A percentile compares a stretch with the other conserved stretches of the same genome.
These are phyloP conservation scores for Poeciliopsis gracilis DNA, from an alignment of 2,797 vertebrate species.

Conservation along the genomic window DNA sequence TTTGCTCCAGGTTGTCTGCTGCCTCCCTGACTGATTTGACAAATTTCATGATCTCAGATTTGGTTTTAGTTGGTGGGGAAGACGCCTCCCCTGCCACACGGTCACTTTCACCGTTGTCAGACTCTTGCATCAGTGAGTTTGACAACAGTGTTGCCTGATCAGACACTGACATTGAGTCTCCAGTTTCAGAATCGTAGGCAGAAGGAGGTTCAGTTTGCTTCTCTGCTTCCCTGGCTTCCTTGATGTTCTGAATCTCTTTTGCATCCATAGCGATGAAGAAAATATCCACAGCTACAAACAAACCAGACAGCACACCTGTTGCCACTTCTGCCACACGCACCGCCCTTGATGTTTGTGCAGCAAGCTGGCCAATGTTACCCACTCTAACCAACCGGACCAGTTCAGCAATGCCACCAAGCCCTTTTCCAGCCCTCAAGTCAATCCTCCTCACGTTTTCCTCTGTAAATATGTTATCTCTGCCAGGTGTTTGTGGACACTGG, in stretches of 20 bases:
- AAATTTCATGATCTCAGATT: slow-evolving; percentile 24
- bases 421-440: background rate
- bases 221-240: slow-evolving; percentile 11
- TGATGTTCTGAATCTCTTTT: slow-evolving; percentile 41
- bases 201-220: background rate
- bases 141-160: background rate
- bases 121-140: background rate
- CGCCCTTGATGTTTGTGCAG: slow-evolving; percentile 34
- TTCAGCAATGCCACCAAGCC: slow-evolving; percentile 13
- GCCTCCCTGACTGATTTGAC: slow-evolving; percentile 3
- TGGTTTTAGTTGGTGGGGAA: background rate
- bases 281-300: slow-evolving; percentile 30
- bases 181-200: background rate
- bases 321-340: slow-evolving; percentile 20
- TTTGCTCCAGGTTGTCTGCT: background rate
- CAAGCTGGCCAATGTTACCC: slow-evolving; percentile 31
- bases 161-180: background rate
- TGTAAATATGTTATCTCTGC: fast-evolving
- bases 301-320: slow-evolving; percentile 16
- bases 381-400: slow-evolving; percentile 23
- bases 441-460: fast-evolving
- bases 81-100: background rate
- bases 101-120: too few species aligned
- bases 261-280: slow-evolving; percentile 53
- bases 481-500: background rate